phyloP scores from a whole-genome alignment of 2,113 vertebrate species.

The Nestor notabilis region DNA sequence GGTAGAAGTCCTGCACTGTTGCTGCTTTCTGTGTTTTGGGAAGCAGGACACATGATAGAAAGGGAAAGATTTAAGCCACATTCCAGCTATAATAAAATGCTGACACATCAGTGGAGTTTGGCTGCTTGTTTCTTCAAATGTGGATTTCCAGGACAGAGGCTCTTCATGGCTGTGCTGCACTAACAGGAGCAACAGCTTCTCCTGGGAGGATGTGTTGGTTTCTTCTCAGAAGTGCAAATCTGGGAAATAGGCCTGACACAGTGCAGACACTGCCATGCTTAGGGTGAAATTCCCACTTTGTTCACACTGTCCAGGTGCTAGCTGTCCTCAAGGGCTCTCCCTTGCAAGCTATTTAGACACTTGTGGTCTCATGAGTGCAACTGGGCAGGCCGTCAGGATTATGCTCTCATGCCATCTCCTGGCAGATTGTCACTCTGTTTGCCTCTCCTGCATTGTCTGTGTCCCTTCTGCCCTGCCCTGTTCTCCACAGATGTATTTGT shows the following conservation, averaged over 20 bases:
- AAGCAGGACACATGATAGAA: neutral
- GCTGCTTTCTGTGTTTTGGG: neutral
- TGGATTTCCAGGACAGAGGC: neutral
- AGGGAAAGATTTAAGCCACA: neutral
- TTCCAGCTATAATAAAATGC: neutral
- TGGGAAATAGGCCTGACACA: neutral
- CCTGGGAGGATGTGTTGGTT: neutral
- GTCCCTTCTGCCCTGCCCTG: neutral
- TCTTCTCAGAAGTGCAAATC: neutral
- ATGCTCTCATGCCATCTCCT: conserved; percentile 15
- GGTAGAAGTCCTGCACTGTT: neutral
- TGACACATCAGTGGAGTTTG: neutral
- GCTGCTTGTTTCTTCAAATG: neutral
- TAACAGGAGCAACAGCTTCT: neutral
- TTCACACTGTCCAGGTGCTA: neutral
- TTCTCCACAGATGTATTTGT: neutral
- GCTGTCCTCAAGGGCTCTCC: neutral
- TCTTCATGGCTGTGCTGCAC: neutral
- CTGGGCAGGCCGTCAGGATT: neutral
- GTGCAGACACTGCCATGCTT: neutral
- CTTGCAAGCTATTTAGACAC: accelerated
- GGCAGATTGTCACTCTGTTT: neutral
- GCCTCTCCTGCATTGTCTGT: accelerated
- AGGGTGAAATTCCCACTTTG: neutral
- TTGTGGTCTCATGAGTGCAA: neutral